Conservation (phyloP, 2,888 invertebrate species). For the Latrodectus elegans region DNA sequence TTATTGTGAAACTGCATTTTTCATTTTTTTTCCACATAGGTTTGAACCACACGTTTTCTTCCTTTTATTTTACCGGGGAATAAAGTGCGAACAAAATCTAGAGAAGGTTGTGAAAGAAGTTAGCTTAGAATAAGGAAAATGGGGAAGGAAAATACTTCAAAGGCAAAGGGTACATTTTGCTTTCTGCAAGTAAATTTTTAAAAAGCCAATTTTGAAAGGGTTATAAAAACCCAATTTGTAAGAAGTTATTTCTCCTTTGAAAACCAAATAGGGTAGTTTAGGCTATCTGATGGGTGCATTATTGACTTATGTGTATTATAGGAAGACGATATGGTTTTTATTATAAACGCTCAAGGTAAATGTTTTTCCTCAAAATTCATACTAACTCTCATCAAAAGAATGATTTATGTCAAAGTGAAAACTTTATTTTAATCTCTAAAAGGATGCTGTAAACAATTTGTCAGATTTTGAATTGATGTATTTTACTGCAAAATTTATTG, state of each 20-base stretch:
- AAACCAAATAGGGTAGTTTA: not conserved
- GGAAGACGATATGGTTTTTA: not conserved
- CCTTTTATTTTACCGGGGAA: too few relatives aligned
- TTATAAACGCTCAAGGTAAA: not conserved
- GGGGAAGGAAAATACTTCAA: not conserved
- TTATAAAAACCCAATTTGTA: slow-evolving; percentile 13
- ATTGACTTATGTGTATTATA: not conserved
- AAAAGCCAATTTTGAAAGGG: not conserved
- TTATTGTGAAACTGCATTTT: not conserved
- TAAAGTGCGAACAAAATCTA: too few relatives aligned
- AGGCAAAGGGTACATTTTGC: not conserved
- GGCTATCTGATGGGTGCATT: not conserved
- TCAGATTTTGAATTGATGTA: too few relatives aligned
- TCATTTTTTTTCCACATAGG: not conserved
- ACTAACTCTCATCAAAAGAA: not conserved
- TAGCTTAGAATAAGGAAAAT: not conserved
- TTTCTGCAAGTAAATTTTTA: slow-evolving; percentile 8
- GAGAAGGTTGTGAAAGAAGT: too few relatives aligned
- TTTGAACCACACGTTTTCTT: too few relatives aligned
- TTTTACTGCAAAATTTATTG: too few relatives aligned
- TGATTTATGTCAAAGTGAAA: too few relatives aligned
- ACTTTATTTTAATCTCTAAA: too few relatives aligned
- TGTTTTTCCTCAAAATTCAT: not conserved
- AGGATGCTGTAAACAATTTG: too few relatives aligned
- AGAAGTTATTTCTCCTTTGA: not conserved